Base-by-base conservation (phyloP, 92 coral and sea anemone species). In the Umimayanthus chanpuru region DNA sequence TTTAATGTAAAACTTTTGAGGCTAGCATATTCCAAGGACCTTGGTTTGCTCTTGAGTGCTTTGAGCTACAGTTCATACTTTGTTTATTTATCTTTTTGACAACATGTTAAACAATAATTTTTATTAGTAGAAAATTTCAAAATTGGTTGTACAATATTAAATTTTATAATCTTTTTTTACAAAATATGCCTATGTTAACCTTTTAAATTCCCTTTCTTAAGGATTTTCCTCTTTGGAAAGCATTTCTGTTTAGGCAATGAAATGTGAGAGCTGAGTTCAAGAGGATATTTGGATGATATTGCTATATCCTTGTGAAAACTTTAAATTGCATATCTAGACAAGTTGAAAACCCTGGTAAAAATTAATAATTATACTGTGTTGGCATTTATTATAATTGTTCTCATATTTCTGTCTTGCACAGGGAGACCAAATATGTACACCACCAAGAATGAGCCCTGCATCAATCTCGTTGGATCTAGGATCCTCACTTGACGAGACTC, bases 381-480 rank as follows among this genome's bases (percentile, higher is more conserved):
- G 38, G 40, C 21, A 11, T 32, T 36, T 74, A 30, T 36, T 29
- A 12, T 21, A 8, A 23, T 14, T 74, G 39, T n/a, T 80, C 28
- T 41, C 2, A n/a, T 28, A 50, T 49, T 47, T 2, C 29, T 38
- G 20, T n/a, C 20, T 28, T 83, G 12, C 56, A 80, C 89, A 96
- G 95, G 95, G 88, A 82, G 96, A 94, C 55, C 91, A 89, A 25
- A 74, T 88, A 25, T 81, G 91, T 38, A 85, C 89, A 18, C 76
- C 81, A 47, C 76, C 89, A 71, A 90, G 93, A 58, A 90, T 94
- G 70, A 97, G 96, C 81, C 96, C 95, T 20, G 82, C 85, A 12
- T 93, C 96, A 53, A 93, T 96, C 64, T 94, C 98, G 18, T 90
- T 94, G 30, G 99, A 95, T 74, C 94, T 95, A 71, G 96, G 96